A percentile compares a stretch with the other conserved stretches of the same genome.
phyloP scores from a whole-genome alignment of 2,797 vertebrate genomes.

The Australoheros facetus region DNA sequence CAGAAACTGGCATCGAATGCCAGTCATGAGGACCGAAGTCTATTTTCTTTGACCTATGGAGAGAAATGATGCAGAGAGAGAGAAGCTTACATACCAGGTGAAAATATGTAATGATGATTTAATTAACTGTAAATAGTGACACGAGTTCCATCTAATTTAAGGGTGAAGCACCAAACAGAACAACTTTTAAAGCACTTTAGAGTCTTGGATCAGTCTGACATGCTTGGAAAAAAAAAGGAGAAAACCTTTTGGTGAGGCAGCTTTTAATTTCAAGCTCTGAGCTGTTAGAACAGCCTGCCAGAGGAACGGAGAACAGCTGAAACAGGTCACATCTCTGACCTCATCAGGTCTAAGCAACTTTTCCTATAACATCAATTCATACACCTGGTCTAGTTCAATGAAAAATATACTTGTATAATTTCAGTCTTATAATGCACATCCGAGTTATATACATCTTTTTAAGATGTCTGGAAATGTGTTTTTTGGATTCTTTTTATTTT shows the following conservation, averaged over 20 bases:
- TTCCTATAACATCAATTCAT: not conserved
- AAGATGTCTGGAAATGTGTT: not conserved
- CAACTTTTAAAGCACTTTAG: not conserved
- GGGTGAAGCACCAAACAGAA: not conserved
- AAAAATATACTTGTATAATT: not conserved
- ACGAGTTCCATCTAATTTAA: not conserved
- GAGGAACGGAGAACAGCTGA: not conserved
- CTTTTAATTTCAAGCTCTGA: not conserved
- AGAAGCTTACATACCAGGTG: not conserved
- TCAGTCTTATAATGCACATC: not conserved
- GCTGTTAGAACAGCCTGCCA: not conserved
- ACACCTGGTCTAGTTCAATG: not conserved
- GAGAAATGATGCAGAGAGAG: slow-evolving; percentile 14
- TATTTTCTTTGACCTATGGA: slow-evolving; percentile 92
- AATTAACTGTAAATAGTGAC: not conserved
- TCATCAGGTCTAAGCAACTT: not conserved
- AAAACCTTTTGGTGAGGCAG: not conserved
- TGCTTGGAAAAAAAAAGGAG: not conserved
- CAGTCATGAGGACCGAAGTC: slow-evolving; percentile 98
- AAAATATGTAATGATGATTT: not conserved
- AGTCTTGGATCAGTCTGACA: not conserved
- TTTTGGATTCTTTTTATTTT: not conserved
- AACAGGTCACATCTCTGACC: not conserved
- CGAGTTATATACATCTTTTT: not conserved
- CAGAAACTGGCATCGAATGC: slow-evolving; percentile 95